Evolutionary conservation across 2,113 vertebrate species (phyloP).

Genomic region (Ophiodon elongatus): DNA sequence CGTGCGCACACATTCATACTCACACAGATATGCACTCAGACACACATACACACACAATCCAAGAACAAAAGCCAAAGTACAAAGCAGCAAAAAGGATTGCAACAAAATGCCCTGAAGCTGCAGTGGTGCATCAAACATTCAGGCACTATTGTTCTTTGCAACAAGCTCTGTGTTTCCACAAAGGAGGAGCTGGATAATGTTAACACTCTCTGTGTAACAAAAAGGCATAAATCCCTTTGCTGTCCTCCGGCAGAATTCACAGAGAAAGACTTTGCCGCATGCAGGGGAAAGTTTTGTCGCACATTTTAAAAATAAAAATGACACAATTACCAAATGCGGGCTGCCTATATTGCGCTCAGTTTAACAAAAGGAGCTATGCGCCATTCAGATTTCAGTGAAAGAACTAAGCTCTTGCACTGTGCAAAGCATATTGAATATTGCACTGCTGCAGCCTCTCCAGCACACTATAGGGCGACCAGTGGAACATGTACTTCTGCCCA

Average conservation of each 20-base stretch:
- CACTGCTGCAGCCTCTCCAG: constrained; percentile 28
- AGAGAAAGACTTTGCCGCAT: constrained; percentile 35
- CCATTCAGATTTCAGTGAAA: constrained; percentile 14
- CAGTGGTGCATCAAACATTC: constrained; percentile 74
- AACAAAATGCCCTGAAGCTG: constrained; percentile 66
- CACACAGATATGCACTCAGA: constrained; percentile 2
- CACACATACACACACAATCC: constrained; percentile 17
- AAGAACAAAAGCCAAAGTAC: constrained; percentile 57
- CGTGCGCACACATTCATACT: background rate
- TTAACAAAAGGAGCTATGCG: background rate
- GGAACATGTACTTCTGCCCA: background rate
- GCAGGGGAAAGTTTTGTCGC: constrained; percentile 11
- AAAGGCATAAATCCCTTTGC: constrained; percentile 44
- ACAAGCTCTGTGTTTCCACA: constrained; percentile 57
- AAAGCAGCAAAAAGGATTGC: constrained; percentile 67
- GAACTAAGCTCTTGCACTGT: constrained; percentile 4
- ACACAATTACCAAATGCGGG: constrained; percentile 2
- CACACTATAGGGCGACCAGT: background rate
- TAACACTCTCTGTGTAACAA: constrained; percentile 33
- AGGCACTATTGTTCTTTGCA: constrained; percentile 66
- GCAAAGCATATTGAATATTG: background rate
- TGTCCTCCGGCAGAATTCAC: constrained; percentile 36
- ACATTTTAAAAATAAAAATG: constrained; percentile 28
- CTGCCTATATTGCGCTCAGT: background rate
- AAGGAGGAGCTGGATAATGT: constrained; percentile 55